Evolutionary conservation across 2,797 vertebrate species (phyloP), one percentile per base, ranked within the genome.

Genomic region (Semotilus atromaculatus): DNA sequence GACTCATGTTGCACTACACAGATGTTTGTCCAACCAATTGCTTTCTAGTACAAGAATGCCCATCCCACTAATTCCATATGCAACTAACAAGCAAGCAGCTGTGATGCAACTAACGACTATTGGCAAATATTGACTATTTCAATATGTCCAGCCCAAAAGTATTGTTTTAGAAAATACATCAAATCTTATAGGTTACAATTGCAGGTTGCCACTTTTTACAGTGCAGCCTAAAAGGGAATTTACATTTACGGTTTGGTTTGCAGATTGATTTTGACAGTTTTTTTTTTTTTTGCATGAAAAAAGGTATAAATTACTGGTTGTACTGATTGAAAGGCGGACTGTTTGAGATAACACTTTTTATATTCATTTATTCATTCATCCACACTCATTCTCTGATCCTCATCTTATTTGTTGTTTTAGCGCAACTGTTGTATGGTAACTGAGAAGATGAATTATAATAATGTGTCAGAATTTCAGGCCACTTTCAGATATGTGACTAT

Each of bases 391-490:
- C 43, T 26, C 67, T 29, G 51, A 3, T 34, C 23, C 68, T 48
- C 36, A 38, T 38, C 72, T 58, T 64, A 66, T 76, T 84, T 67
- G 8, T 62, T 40, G 16, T 43, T 76, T 87, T 67, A 43, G 73
- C 62, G 31, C 13, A 31, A 10, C 18, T 7, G 19, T 67, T 23
- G 26, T 58, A 62, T 34, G 36, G 36, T 55, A 34, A 79, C 18
- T 7, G 38, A 62, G 38, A 62, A 62, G 36, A 29, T 68, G 7
- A 34, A 34, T 67, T 51, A 48, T 67, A 31, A 51, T 67, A 48
- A 80, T 34, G 29, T 51, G 21, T 10, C 77, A 36, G 18, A 62
- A 23, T 74, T 29, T 43, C 16, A 75, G 62, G 45, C 71, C 70
- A 34, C 14, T 72, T 67, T 19, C 51, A 71, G 43, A 77, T 36